Evolutionary conservation across 2,113 vertebrate genomes (phyloP).

Genomic region (Falco punctatus): DNA sequence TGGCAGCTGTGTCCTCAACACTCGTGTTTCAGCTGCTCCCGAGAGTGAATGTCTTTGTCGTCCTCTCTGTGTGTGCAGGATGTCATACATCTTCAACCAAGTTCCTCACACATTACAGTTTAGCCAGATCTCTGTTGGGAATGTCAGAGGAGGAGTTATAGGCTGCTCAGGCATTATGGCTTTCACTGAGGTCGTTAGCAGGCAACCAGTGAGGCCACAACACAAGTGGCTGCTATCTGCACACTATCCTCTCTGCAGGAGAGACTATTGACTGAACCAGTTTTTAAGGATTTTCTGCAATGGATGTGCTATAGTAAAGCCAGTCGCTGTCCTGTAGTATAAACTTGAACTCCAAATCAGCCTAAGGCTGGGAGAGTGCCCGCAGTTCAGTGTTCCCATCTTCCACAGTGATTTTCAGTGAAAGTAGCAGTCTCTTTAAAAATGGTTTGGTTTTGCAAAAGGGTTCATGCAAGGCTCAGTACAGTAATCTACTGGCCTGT

Average conservation of each 20-base stretch:
- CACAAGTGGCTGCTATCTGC: neutral
- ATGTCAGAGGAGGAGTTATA: neutral
- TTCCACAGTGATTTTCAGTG: neutral
- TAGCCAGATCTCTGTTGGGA: neutral
- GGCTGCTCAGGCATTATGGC: rapidly evolving
- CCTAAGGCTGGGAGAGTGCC: neutral
- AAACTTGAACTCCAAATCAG: neutral
- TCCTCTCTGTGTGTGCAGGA: neutral
- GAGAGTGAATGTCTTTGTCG: neutral
- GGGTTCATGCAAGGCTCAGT: neutral
- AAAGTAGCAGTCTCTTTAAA: neutral
- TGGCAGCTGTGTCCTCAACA: conserved; percentile 57
- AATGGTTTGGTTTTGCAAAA: neutral
- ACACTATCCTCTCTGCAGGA: neutral
- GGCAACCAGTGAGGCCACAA: neutral
- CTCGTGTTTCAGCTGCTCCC: conserved; percentile 61
- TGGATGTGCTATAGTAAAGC: neutral
- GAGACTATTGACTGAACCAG: neutral
- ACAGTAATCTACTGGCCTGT: neutral
- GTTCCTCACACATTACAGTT: neutral
- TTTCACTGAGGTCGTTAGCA: neutral
- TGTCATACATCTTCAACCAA: neutral
- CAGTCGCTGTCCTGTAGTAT: neutral
- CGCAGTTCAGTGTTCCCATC: neutral
- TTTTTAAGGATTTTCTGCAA: neutral